These are phyloP conservation scores for Amphipoea oculea DNA, from an alignment of 2,888 invertebrate genomes.

Conservation along the genomic window DNA sequence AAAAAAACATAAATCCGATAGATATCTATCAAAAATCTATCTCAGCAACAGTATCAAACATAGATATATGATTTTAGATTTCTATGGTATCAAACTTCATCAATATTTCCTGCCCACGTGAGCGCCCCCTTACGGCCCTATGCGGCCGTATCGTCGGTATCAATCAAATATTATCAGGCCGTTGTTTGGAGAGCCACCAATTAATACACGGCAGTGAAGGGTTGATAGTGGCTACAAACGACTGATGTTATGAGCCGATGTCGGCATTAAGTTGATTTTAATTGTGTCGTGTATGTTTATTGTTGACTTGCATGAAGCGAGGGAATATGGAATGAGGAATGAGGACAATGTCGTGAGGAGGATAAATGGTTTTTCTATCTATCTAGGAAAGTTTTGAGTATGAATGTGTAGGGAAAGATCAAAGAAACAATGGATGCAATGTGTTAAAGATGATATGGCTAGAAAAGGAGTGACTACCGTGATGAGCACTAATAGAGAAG, in stretches of 20 bases:
- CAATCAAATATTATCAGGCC: constrained; percentile 66
- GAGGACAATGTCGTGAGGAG: not conserved
- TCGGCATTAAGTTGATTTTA: constrained; percentile 43
- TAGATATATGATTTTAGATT: too few species aligned
- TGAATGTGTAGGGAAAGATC: not conserved
- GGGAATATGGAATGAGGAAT: constrained; percentile 1
- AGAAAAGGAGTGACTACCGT: not conserved
- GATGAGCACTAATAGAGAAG: not conserved
- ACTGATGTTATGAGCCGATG: constrained; percentile 45
- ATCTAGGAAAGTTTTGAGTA: not conserved
- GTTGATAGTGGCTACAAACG: constrained; percentile 51
- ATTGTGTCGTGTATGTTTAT: constrained; percentile 22
- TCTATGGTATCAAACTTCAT: not conserved
- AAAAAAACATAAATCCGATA: too few species aligned
- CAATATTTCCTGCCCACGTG: constrained; percentile 26
- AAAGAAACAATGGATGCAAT: not conserved
- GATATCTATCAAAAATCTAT: not conserved
- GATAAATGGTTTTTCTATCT: too few species aligned
- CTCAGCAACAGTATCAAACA: not conserved
- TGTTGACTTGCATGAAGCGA: constrained; percentile 12
- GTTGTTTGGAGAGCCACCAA: constrained; percentile 60
- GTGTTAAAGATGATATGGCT: too few species aligned
- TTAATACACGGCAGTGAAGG: constrained; percentile 62
- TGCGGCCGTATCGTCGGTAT: constrained; percentile 49
- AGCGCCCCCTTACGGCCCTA: constrained; percentile 56